Conservation (phyloP, 1,140 invertebrate species). For the Wasmannia auropunctata region DNA sequence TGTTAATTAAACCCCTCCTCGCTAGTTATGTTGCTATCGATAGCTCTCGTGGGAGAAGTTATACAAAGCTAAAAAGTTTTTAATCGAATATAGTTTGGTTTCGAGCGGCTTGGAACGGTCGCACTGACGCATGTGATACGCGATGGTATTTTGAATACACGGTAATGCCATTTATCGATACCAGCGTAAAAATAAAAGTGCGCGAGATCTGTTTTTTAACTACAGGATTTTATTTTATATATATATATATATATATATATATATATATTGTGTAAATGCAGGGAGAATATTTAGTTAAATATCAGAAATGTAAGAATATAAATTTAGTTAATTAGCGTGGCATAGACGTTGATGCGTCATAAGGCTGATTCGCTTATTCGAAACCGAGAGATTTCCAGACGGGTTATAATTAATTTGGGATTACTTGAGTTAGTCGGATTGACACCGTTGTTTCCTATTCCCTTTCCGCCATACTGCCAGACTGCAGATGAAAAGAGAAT, state of each 20-base stretch:
- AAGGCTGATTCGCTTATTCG: neutral
- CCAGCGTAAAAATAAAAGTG: neutral
- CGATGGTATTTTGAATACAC: neutral
- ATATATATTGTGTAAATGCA: neutral
- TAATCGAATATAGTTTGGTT: slow-evolving; percentile 37
- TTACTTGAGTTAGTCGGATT: slow-evolving; percentile 22
- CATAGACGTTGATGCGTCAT: neutral
- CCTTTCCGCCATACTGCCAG: neutral
- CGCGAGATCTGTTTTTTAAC: neutral
- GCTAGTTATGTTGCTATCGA: slow-evolving; percentile 15
- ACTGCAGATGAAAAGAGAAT: slow-evolving; percentile 28
- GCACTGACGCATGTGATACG: neutral
- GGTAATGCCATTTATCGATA: neutral
- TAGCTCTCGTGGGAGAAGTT: slow-evolving; percentile 2
- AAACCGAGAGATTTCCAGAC: neutral
- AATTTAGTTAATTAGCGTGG: too few species aligned
- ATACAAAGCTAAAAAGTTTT: slow-evolving; percentile 37
- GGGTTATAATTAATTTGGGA: neutral
- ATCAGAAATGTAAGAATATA: too few species aligned
- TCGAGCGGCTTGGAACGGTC: neutral
- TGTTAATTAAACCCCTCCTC: slow-evolving; percentile 64
- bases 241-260: too few species aligned
- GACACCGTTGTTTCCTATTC: slow-evolving; percentile 18
- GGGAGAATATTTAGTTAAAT: neutral
- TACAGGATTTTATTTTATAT: neutral